phyloP scores from a whole-genome alignment of 2,797 vertebrate genomes.

The Acropternis orthonyx region DNA sequence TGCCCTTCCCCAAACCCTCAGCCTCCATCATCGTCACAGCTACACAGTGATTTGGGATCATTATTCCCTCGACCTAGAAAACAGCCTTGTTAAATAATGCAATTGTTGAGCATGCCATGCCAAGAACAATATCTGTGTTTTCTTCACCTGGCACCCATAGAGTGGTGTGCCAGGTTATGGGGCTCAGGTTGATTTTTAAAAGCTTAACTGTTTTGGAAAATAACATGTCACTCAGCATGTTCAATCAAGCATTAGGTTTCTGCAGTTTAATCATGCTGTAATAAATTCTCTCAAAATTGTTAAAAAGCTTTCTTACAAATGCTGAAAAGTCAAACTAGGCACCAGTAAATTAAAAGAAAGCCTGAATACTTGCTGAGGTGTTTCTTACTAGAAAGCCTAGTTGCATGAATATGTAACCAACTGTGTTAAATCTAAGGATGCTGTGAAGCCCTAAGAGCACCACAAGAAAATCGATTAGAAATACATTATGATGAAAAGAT shows the following conservation, averaged over 20 bases:
- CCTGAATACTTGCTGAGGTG: not conserved
- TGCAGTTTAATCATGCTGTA: not conserved
- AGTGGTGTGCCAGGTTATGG: not conserved
- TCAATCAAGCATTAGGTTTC: not conserved
- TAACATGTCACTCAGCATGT: not conserved
- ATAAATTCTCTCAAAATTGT: not conserved
- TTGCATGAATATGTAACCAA: not conserved
- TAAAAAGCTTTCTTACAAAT: not conserved
- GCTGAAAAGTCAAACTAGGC: not conserved
- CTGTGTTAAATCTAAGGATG: not conserved
- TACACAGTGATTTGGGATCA: not conserved
- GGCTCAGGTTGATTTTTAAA: constrained; percentile 20
- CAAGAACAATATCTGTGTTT: constrained; percentile 40
- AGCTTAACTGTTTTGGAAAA: constrained; percentile 19
- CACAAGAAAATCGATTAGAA: not conserved
- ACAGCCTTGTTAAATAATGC: not conserved
- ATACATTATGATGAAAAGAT: not conserved
- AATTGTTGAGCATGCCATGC: not conserved
- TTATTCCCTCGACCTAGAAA: not conserved
- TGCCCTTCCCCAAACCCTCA: not conserved
- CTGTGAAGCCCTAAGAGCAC: not conserved
- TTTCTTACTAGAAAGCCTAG: not conserved
- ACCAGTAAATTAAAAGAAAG: not conserved
- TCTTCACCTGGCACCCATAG: not conserved
- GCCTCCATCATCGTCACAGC: not conserved